These are phyloP conservation scores for Cherax destructor DNA, from an alignment of 1,140 invertebrate species.

Conservation along the genomic window DNA sequence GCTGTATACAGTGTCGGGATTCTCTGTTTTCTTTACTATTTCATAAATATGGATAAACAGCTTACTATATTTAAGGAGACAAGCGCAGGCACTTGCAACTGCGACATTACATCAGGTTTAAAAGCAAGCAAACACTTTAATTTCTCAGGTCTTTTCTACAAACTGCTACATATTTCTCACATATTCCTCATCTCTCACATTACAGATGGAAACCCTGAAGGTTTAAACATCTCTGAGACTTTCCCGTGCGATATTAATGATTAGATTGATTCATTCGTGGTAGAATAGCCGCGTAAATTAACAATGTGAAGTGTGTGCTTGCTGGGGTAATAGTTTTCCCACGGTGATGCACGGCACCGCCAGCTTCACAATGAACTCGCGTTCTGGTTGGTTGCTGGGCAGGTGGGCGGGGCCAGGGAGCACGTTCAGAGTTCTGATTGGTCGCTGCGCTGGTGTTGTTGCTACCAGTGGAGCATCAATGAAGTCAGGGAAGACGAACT, in stretches of 20 bases:
- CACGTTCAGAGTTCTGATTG: constrained; percentile 41
- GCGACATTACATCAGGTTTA: no score
- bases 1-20: no score
- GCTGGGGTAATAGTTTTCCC: constrained; percentile 35
- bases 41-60: no score
- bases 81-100: no score
- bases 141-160: not conserved
- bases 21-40: no score
- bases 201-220: no score
- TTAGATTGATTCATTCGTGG: not conserved
- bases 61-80: no score
- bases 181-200: not conserved
- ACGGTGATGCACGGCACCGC: constrained; percentile 32
- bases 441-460: constrained; percentile 38
- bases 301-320: constrained; percentile 4
- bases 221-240: not conserved
- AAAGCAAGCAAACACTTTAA: no score
- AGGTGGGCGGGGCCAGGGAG: constrained; percentile 16
- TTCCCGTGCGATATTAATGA: not conserved
- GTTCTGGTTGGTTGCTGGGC: constrained; percentile 42
- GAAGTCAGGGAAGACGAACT: constrained; percentile 62
- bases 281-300: not conserved
- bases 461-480: constrained; percentile 66
- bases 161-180: not conserved
- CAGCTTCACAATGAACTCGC: constrained; percentile 30